Conservation (phyloP, 37 sponge, comb jelly and placozoan genomes). For the Dysidea cf. avara region DNA sequence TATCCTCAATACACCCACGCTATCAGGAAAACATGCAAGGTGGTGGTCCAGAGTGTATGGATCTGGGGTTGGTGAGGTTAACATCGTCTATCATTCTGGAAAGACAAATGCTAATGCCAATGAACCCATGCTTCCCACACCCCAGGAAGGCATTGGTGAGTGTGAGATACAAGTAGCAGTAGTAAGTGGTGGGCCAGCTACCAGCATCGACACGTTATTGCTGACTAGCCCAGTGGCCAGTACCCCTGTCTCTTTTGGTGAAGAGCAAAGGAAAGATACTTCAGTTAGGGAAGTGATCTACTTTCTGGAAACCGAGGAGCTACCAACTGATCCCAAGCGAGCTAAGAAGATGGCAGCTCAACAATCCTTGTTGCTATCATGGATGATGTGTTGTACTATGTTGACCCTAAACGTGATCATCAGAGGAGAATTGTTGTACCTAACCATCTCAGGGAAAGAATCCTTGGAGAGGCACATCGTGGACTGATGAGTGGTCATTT, state of each 20-base stretch:
- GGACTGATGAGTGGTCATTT: slow-evolving; percentile 50
- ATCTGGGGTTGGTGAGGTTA: slow-evolving; percentile 26
- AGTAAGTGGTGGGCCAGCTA: too few relatives aligned
- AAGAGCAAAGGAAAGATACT: slow-evolving; percentile 55
- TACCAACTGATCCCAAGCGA: slow-evolving; percentile 11
- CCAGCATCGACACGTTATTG: too few relatives aligned
- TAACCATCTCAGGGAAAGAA: background rate
- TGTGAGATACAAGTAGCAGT: too few relatives aligned
- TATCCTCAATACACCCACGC: slow-evolving; percentile 53
- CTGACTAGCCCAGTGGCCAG: too few relatives aligned
- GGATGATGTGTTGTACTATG: slow-evolving; percentile 36
- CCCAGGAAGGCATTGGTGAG: background rate
- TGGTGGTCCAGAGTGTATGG: slow-evolving; percentile 58
- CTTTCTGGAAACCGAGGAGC: slow-evolving; percentile 10
- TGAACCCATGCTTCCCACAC: slow-evolving; percentile 15
- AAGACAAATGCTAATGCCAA: slow-evolving; percentile 35
- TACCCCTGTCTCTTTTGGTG: too few relatives aligned
- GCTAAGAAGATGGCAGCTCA: slow-evolving; percentile 11
- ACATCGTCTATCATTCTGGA: slow-evolving; percentile 38
- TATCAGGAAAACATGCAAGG: slow-evolving; percentile 56
- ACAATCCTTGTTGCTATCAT: slow-evolving; percentile 10
- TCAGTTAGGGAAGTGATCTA: slow-evolving; percentile 4
- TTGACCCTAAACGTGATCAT: slow-evolving; percentile 23
- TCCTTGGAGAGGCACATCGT: slow-evolving; percentile 41
- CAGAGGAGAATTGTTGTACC: slow-evolving; percentile 58